phyloP scores from a whole-genome alignment of 2,113 vertebrate species.

The Myocastor coypus region DNA sequence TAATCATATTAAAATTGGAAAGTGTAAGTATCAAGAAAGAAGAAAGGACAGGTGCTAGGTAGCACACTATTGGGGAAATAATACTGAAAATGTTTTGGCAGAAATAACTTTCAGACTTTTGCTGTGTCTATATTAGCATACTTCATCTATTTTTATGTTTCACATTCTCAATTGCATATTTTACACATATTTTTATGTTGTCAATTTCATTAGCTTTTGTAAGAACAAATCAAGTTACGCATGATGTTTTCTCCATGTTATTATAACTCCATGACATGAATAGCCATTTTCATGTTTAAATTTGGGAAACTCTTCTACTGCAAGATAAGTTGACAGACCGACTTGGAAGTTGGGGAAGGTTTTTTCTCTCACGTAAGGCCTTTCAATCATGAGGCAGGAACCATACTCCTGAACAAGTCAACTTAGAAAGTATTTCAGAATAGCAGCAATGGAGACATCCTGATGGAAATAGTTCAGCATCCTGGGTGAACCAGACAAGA shows the following conservation, averaged over 20 bases:
- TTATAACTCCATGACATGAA: not conserved
- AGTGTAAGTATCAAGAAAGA: not conserved
- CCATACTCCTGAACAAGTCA: not conserved
- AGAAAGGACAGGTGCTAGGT: not conserved
- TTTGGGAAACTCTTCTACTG: not conserved
- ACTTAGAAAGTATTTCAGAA: not conserved
- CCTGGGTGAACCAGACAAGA: not conserved
- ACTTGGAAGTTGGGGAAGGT: not conserved
- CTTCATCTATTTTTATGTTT: not conserved
- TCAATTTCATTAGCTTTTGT: not conserved
- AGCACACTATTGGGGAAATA: not conserved
- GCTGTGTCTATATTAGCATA: not conserved
- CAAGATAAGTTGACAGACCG: not conserved
- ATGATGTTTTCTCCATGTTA: not conserved
- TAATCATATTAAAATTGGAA: conserved; percentile 12
- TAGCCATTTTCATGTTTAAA: not conserved
- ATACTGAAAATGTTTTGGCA: not conserved
- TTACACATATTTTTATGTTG: not conserved
- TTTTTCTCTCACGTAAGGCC: not conserved
- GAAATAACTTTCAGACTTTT: not conserved
- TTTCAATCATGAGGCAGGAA: not conserved
- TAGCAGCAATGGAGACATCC: not conserved
- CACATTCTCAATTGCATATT: not conserved
- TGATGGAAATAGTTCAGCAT: not conserved
- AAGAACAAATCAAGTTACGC: not conserved